A percentile compares a stretch with the other conserved stretches of the same genome.
phyloP scores from a whole-genome alignment of 2,113 vertebrate species.

The Setophaga petechia region DNA sequence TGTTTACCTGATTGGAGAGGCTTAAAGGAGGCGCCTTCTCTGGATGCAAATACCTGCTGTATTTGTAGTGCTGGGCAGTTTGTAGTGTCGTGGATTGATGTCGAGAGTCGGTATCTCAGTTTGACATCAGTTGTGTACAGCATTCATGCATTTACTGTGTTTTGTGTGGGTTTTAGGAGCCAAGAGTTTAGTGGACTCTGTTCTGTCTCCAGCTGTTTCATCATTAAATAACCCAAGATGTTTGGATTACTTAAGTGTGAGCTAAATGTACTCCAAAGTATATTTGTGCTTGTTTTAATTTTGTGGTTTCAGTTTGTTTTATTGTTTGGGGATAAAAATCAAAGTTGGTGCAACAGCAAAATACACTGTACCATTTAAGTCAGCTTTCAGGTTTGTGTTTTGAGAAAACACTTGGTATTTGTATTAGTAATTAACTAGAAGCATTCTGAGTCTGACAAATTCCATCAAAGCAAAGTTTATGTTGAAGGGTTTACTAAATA shows the following conservation, averaged over 20 bases:
- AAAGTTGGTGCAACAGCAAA: background rate
- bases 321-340: background rate
- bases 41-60: background rate
- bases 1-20: background rate
- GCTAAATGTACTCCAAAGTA: background rate
- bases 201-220: background rate
- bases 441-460: background rate
- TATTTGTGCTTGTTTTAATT: background rate
- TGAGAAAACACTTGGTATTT: background rate
- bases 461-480: background rate
- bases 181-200: background rate
- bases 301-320: background rate
- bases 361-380: background rate
- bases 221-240: background rate
- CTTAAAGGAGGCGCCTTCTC: background rate
- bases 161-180: background rate
- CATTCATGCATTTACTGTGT: background rate
- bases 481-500: background rate
- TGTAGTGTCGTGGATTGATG: background rate
- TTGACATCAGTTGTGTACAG: fast-evolving
- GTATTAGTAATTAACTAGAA: background rate
- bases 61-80: background rate
- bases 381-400: background rate
- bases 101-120: background rate
- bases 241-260: background rate